A percentile compares a stretch with the other conserved stretches of the same genome.
These are phyloP conservation scores for Glareola pratincola DNA, from an alignment of 2,113 vertebrate species.

Conservation along the genomic window DNA sequence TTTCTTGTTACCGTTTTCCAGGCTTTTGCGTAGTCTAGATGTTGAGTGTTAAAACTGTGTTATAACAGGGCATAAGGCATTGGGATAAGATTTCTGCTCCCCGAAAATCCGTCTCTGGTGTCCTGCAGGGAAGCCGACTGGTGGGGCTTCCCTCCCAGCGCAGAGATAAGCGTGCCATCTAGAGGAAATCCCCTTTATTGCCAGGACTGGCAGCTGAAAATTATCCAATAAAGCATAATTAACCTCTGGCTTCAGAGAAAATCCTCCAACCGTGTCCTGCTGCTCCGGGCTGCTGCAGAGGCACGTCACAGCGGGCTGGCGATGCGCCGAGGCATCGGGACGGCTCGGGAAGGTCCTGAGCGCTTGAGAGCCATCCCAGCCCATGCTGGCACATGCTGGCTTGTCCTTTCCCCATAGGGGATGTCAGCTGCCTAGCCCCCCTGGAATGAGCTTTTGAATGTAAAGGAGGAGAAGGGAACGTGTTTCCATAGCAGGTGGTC, in stretches of 20 bases:
- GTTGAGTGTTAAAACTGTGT: neutral
- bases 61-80: neutral
- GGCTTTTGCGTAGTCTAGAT: neutral
- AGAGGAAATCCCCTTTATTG: constrained; percentile 62
- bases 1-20: neutral
- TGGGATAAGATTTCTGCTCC: neutral
- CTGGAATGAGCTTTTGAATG: accelerated
- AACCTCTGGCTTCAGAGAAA: constrained; percentile 57
- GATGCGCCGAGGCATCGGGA: accelerated
- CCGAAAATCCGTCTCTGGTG: neutral
- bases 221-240: constrained; percentile 58
- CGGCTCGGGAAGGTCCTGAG: neutral
- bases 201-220: constrained; percentile 45
- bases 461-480: neutral
- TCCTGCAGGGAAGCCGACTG: neutral
- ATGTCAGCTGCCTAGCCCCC: neutral
- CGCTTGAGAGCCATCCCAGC: accelerated
- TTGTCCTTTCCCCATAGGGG: neutral
- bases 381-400: accelerated
- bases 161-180: constrained; percentile 67
- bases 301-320: accelerated
- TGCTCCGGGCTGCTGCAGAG: neutral
- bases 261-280: constrained; percentile 5
- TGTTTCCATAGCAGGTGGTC: accelerated
- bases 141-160: neutral